Conservation (phyloP, 2,797 vertebrate species). For the Harpagifer antarcticus region DNA sequence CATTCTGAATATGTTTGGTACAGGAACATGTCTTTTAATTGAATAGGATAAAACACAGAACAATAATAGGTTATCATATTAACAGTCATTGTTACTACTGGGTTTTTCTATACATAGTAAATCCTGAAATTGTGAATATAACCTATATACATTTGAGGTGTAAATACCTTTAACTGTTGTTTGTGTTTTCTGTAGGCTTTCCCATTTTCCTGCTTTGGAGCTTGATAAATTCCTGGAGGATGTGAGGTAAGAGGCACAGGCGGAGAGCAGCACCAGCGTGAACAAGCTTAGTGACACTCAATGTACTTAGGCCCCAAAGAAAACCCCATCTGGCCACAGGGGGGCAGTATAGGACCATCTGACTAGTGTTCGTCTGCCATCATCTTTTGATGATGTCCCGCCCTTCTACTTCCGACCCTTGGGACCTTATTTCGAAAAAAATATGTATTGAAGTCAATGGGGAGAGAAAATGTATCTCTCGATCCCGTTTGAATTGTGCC, state of each 20-base stretch:
- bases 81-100: neutral
- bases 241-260: slow-evolving; percentile 88
- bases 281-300: neutral
- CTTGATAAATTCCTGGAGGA: slow-evolving; percentile 98
- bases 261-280: neutral
- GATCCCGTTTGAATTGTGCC: no score
- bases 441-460: no score
- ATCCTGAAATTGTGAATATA: no score
- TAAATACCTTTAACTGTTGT: neutral
- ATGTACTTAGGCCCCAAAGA: neutral
- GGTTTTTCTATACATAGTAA: neutral
- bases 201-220: slow-evolving; percentile 95
- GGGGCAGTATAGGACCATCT: slow-evolving; percentile 54
- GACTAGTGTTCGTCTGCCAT: neutral
- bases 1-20: neutral
- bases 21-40: neutral
- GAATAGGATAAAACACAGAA: neutral
- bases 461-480: no score
- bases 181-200: slow-evolving; percentile 84
- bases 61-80: neutral
- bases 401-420: no score
- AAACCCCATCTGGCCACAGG: slow-evolving; percentile 42
- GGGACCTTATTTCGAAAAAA: no score
- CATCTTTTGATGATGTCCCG: no score
- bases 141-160: neutral